Evolutionary conservation across 1,140 invertebrate species (phyloP).

Genomic region (Laupala kohalensis): DNA sequence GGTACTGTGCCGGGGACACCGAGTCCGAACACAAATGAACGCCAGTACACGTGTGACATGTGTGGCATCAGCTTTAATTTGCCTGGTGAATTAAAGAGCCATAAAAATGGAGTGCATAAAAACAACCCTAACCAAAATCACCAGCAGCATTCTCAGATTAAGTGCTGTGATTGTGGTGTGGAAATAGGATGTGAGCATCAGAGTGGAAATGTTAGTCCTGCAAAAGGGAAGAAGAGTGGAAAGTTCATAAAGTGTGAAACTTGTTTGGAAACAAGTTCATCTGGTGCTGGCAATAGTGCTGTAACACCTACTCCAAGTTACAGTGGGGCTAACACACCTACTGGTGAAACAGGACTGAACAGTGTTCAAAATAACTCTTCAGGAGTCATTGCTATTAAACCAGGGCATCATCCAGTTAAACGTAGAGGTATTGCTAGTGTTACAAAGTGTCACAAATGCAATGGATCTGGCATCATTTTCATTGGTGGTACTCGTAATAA

Average conservation of each 20-base stretch:
- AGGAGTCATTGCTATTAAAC: conserved; percentile 23
- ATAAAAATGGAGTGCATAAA: conserved; percentile 18
- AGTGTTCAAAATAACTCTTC: not conserved
- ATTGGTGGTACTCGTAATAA: conserved; percentile 41
- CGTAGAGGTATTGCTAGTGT: conserved; percentile 65
- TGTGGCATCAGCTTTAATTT: conserved; percentile 41
- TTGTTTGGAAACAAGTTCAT: conserved; percentile 15
- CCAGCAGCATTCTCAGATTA: conserved; percentile 21
- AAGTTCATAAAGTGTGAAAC: conserved; percentile 24
- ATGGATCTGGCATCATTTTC: conserved; percentile 72
- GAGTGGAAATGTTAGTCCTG: conserved; percentile 19
- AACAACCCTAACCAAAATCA: conserved; percentile 12
- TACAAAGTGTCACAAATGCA: conserved; percentile 75
- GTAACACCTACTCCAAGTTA: not conserved
- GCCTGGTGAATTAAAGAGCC: conserved; percentile 36
- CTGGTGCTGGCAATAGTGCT: not conserved
- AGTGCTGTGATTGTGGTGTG: conserved; percentile 32
- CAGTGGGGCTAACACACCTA: not conserved
- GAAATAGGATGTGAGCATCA: conserved; percentile 21
- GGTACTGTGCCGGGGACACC: conserved; percentile 26
- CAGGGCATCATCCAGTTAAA: conserved; percentile 67
- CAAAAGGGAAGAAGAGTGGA: conserved; percentile 25
- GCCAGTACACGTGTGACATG: conserved; percentile 40
- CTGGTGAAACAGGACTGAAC: not conserved
- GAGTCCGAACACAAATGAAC: conserved; percentile 23